Evolutionary conservation across 2,888 invertebrate species (phyloP).

Genomic region (Melanargia galathea): DNA sequence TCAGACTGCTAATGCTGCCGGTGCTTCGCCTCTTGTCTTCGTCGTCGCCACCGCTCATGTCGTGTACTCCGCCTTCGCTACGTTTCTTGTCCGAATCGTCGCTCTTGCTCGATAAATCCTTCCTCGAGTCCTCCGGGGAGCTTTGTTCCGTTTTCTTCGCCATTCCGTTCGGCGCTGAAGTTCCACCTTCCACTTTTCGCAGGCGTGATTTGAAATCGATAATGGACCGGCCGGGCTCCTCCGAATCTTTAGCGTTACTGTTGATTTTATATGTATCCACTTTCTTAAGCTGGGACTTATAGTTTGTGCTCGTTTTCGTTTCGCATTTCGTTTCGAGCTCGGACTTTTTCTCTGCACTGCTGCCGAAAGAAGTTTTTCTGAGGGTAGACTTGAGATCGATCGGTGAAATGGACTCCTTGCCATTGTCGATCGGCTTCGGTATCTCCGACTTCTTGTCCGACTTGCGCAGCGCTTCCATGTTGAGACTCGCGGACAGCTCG

Average conservation of each 20-base stretch:
- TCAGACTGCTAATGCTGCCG: conserved; percentile 95
- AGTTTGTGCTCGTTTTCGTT: conserved; percentile 71
- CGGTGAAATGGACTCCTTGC: conserved; percentile 60
- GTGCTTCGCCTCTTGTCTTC: conserved; percentile 95
- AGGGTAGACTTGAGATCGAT: conserved; percentile 78
- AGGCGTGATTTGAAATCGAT: conserved; percentile 92
- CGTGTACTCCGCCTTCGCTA: conserved; percentile 58
- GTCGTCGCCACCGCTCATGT: conserved; percentile 80
- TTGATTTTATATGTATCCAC: conserved; percentile 86
- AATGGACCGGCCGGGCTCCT: conserved; percentile 82
- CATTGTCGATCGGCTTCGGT: conserved; percentile 46
- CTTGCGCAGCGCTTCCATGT: conserved; percentile 82
- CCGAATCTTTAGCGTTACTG: conserved; percentile 75
- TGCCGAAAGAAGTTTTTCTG: conserved; percentile 65
- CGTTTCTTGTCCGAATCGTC: conserved; percentile 75
- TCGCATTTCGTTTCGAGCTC: conserved; percentile 55
- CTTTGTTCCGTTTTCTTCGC: conserved; percentile 56
- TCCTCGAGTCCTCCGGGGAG: conserved; percentile 61
- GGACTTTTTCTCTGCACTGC: conserved; percentile 50
- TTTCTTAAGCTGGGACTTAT: conserved; percentile 87
- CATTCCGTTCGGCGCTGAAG: conserved; percentile 62
- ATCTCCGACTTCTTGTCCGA: conserved; percentile 49
- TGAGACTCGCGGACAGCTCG: conserved; percentile 92
- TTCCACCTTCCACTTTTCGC: conserved; percentile 87
- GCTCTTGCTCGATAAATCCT: conserved; percentile 59